These are phyloP conservation scores for Aphodius sticticus DNA, from an alignment of 2,888 invertebrate genomes.

Conservation along the genomic window DNA sequence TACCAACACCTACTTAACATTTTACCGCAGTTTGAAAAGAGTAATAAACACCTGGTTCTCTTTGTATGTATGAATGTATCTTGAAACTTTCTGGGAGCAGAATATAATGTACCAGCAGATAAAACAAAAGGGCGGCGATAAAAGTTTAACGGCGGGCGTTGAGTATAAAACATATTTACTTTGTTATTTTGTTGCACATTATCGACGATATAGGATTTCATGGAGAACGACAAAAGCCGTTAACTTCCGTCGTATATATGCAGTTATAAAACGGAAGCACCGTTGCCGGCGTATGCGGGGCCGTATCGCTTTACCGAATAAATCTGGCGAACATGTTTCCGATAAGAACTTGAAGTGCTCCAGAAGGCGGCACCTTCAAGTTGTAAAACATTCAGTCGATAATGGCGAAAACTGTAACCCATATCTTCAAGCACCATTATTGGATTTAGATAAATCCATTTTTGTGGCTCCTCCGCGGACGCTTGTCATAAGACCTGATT, in stretches of 20 bases:
- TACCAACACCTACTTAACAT: not conserved
- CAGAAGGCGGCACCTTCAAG: slow-evolving; percentile 39
- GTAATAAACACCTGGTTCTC: not conserved
- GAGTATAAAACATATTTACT: slow-evolving; percentile 21
- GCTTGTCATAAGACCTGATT: no score
- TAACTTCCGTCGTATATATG: slow-evolving; percentile 20
- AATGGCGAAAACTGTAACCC: slow-evolving; percentile 4
- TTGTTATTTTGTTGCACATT: slow-evolving; percentile 25
- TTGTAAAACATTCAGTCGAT: slow-evolving; percentile 38
- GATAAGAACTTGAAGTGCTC: slow-evolving; percentile 34
- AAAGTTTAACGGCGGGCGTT: slow-evolving; percentile 18
- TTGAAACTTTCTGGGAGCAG: not conserved
- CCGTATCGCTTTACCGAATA: slow-evolving; percentile 26
- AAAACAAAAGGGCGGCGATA: slow-evolving; percentile 18
- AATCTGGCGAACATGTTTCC: slow-evolving; percentile 35
- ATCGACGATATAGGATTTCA: slow-evolving; percentile 25
- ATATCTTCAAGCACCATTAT: not conserved
- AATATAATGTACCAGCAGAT: slow-evolving; percentile 11
- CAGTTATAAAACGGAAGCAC: slow-evolving; percentile 21
- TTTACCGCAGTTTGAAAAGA: not conserved
- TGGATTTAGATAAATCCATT: not conserved
- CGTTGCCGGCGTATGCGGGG: not conserved
- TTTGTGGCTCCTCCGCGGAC: not conserved
- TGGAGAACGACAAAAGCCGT: slow-evolving; percentile 15
- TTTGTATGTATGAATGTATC: not conserved